phyloP scores from a whole-genome alignment of 1,140 invertebrate species.

The Venustaconcha ellipsiformis region DNA sequence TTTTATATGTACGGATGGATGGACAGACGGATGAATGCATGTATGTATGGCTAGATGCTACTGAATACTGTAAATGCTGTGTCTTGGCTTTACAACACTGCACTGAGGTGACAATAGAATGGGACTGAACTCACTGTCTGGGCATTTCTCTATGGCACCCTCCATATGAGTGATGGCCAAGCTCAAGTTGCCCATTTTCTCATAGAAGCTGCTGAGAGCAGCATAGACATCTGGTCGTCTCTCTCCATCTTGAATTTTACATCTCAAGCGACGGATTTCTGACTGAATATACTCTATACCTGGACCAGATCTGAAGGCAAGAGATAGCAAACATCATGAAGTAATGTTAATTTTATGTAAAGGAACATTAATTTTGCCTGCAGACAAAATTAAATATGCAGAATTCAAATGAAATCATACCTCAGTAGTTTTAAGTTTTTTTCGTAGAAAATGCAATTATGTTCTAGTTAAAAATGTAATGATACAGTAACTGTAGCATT shows the following conservation, averaged over 20 bases:
- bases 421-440: background rate
- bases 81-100: too few species aligned
- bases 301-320: constrained; percentile 12
- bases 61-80: too few species aligned
- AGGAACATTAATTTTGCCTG: background rate
- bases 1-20: too few species aligned
- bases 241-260: constrained; percentile 14
- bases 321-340: background rate
- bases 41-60: too few species aligned
- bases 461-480: background rate
- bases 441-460: background rate
- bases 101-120: too few species aligned
- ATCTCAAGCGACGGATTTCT: constrained; percentile 22
- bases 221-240: constrained; percentile 10
- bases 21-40: too few species aligned
- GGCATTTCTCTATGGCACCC: constrained; percentile 6
- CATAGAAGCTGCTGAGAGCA: constrained; percentile 26
- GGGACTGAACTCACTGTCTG: background rate
- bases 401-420: background rate
- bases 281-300: constrained; percentile 21
- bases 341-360: background rate
- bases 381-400: too few species aligned
- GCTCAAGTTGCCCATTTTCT: constrained; percentile 23
- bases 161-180: constrained; percentile 28
- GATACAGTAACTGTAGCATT: too few species aligned